These are phyloP conservation scores for Reticulitermes lucifugus DNA, from an alignment of 2,888 invertebrate genomes.

Conservation along the genomic window DNA sequence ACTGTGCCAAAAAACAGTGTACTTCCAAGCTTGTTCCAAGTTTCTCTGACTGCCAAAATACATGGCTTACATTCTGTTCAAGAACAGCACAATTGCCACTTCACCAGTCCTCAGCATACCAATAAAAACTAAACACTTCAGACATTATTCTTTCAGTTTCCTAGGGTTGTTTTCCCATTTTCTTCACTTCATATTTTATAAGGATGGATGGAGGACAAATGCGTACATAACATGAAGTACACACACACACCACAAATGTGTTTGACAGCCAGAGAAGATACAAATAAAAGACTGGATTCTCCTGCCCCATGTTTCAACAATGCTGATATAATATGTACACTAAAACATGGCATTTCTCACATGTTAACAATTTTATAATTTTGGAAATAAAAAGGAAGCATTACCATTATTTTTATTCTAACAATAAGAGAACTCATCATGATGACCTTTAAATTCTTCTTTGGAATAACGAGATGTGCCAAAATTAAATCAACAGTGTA, in stretches of 20 bases:
- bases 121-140: slow-evolving; percentile 29
- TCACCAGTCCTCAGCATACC: slow-evolving; percentile 66
- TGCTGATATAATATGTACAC: neutral
- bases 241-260: slow-evolving; percentile 33
- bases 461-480: neutral
- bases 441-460: neutral
- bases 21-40: slow-evolving; percentile 57
- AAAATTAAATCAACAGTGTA: no score
- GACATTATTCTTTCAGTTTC: slow-evolving; percentile 23
- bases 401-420: neutral
- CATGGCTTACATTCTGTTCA: slow-evolving; percentile 43
- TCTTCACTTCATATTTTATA: slow-evolving; percentile 32
- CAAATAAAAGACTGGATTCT: slow-evolving; percentile 30
- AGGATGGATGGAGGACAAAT: slow-evolving; percentile 53
- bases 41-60: slow-evolving; percentile 53
- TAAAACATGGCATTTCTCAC: neutral
- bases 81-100: slow-evolving; percentile 57
- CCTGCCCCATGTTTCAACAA: neutral
- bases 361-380: neutral
- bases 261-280: slow-evolving; percentile 49
- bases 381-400: neutral
- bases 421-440: neutral
- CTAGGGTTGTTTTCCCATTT: neutral
- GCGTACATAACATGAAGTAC: slow-evolving; percentile 26
- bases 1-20: slow-evolving; percentile 88